Conservation (phyloP, 2,113 vertebrate genomes). For the Pycnonotus jocosus region DNA sequence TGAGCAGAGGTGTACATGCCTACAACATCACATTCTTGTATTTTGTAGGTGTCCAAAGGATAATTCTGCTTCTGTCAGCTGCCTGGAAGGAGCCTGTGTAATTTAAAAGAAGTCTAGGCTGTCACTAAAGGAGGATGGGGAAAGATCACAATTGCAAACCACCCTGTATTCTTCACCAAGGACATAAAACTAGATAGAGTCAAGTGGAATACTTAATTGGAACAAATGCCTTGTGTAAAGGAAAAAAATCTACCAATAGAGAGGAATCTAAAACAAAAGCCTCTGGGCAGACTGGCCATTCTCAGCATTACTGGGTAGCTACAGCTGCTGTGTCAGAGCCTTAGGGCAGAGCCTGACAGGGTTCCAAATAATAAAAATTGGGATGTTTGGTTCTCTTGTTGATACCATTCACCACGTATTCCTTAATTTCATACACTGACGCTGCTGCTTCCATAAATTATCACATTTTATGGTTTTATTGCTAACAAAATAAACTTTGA, state of each 20-base stretch:
- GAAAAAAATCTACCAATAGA: neutral
- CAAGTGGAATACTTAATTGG: neutral
- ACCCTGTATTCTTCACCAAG: neutral
- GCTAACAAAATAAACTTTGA: conserved; percentile 21
- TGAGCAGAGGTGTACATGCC: neutral
- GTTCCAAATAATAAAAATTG: neutral
- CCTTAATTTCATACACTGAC: conserved; percentile 19
- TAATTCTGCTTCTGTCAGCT: neutral
- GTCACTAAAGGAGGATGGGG: neutral
- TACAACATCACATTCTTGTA: neutral
- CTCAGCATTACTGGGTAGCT: neutral
- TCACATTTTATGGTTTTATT: conserved; percentile 18
- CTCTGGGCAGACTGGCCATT: neutral
- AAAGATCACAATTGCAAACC: neutral
- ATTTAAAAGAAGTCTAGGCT: neutral
- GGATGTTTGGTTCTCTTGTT: neutral
- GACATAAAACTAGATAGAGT: neutral
- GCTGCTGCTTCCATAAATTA: conserved; percentile 32
- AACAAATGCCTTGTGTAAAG: neutral
- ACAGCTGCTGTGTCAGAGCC: neutral
- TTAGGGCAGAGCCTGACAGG: neutral
- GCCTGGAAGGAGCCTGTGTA: neutral
- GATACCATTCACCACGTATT: neutral
- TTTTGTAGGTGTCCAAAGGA: neutral
- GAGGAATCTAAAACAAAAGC: neutral